Base-by-base conservation (phyloP, 2,797 vertebrate genomes). In the Poecilia wingei region DNA sequence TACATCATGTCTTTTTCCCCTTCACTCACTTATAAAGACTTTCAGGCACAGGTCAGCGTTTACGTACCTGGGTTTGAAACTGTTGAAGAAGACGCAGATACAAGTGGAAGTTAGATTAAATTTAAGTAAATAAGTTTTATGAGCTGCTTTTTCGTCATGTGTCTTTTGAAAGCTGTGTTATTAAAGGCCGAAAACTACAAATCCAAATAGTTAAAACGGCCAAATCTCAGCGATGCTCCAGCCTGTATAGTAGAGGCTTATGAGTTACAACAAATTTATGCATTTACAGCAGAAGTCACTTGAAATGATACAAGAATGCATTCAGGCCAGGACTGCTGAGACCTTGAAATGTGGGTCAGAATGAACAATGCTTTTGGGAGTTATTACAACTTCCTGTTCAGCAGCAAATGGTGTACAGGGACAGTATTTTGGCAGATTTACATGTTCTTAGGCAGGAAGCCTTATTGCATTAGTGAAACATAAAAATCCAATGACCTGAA, bases 11-110 rank as follows among this genome's bases (percentile, higher is more conserved):
- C 73, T 72, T 77, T 59, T 46, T 68, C 64, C 69, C 82, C 59
- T 85, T 77, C 80, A 83, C 86, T 88, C 83, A 74, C 79, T 75
- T 71, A 71, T 69, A 81, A 77, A 86, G 72, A 68, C 76, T 79
- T 87, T 81, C 57, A 51, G 68, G 66, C 64, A 46, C 55, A 73
- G 80, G 82, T 75, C 78, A 89, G 75, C 80, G 81, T 88, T 85
- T 84, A 78, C 83, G 69, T 77, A 76, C 72, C 76, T 83, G 25
- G 22, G 68, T 79, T 76, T 64, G 57, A 61, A 61, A 33, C 57
- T 61, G 57, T 31, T 61, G 28, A 61, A 61, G 2, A 61, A 14
- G 57, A 31, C 68, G 36, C 84, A 74, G 64, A 49, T 82, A 45
- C 49, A 86, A 75, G 55, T 83, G 41, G 49, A 86, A 73, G 51